These are phyloP conservation scores for Lutjanus argentimaculatus DNA, from an alignment of 2,797 vertebrate species.

Conservation along the genomic window DNA sequence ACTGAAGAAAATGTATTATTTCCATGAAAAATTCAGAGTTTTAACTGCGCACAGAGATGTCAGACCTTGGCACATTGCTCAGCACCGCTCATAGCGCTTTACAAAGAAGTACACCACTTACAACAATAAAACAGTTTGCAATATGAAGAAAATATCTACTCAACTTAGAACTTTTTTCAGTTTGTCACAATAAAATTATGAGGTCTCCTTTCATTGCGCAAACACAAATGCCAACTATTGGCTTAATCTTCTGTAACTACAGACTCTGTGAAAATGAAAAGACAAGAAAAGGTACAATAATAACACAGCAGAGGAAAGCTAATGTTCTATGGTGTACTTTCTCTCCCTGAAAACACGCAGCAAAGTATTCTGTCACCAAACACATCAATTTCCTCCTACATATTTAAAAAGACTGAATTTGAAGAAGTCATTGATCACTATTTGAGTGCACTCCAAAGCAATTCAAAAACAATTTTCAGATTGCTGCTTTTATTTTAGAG, in stretches of 20 bases:
- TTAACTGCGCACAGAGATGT: conserved; percentile 40
- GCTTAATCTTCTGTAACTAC: background rate
- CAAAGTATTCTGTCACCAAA: background rate
- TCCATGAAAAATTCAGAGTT: conserved; percentile 49
- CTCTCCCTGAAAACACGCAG: conserved; percentile 6
- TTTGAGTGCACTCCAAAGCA: background rate
- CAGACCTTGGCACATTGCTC: conserved; percentile 27
- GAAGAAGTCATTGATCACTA: conserved; percentile 5
- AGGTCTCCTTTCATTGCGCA: background rate
- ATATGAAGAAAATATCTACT: conserved; percentile 1
- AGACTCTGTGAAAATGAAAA: conserved; percentile 14
- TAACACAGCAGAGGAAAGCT: background rate
- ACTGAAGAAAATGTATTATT: conserved; percentile 39
- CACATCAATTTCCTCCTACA: background rate
- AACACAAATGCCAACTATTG: conserved; percentile 6
- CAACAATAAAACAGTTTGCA: conserved; percentile 11
- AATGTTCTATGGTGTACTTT: background rate
- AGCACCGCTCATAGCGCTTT: conserved; percentile 5
- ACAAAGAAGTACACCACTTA: conserved; percentile 15
- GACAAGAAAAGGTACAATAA: background rate
- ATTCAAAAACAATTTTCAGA: conserved; percentile 26
- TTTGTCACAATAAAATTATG: conserved; percentile 2
- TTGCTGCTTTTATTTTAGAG: conserved; percentile 19
- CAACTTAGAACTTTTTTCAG: background rate
- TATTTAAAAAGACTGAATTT: conserved; percentile 7